These are phyloP conservation scores for Pelusios castaneus DNA, from an alignment of 2,113 vertebrate genomes.

Conservation along the genomic window DNA sequence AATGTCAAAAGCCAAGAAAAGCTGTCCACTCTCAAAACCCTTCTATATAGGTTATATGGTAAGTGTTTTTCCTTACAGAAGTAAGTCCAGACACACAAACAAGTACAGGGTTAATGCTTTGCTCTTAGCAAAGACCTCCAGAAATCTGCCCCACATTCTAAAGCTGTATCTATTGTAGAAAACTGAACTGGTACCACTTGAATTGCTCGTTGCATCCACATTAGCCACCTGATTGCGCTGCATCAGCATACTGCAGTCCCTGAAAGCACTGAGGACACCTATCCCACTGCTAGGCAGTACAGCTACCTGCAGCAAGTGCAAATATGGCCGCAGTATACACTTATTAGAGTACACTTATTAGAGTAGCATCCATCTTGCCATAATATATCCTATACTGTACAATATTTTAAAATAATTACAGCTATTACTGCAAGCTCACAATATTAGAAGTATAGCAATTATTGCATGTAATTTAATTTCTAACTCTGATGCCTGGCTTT, in stretches of 20 bases:
- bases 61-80: background rate
- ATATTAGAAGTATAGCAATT: background rate
- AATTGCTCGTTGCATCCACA: fast-evolving
- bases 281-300: fast-evolving
- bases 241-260: background rate
- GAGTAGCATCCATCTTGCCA: background rate
- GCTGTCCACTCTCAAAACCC: background rate
- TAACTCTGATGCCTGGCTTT: background rate
- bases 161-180: background rate
- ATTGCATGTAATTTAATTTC: background rate
- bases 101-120: background rate
- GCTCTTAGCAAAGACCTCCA: background rate
- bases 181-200: background rate
- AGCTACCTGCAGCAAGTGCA: background rate
- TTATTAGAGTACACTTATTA: background rate
- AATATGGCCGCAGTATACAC: background rate
- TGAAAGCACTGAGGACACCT: background rate
- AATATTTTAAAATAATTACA: background rate
- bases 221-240: background rate
- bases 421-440: background rate
- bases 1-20: background rate
- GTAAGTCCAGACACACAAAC: background rate
- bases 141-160: background rate
- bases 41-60: background rate
- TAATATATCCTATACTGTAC: background rate